Base-by-base conservation (phyloP, 2,113 vertebrate species). In the Nothocercus julius region DNA sequence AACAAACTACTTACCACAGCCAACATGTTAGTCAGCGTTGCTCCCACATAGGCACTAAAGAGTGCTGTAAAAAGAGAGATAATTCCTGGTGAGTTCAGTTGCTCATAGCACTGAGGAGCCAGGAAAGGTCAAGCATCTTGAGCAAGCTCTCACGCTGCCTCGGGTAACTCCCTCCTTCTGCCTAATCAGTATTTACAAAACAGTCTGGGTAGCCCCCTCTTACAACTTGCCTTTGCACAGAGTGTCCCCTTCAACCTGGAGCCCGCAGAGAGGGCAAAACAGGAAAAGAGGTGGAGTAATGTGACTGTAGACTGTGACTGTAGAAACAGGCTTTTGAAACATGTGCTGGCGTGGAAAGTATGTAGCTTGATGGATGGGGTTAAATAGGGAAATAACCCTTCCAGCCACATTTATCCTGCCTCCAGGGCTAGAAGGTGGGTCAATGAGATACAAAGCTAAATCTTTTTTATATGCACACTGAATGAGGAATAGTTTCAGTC, bases 41-140 rank as follows among this genome's bases (percentile, higher is more conserved):
- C 98, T 84, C 99, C 98, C 38, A 99, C 97, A 92, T 99, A 99
- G 61, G 99, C 99, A 49, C 98, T 98, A 92, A 99, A 99, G 91
- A 98, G 84, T 0, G 98, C 98, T 99, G 81, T 77, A 36, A 69
- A 91, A 59, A 63, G 27, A 92, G 79, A 38, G 7, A 10, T 15
- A 54, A 9, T 15, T 83, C 16, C 42, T 56, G 13, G 7, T 97
- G 62, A 94, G 40, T 62, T 88, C n/a, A 13, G 30, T 9, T 73
- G 30, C 53, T 92, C 36, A 34, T 25, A 36, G 63, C 87, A 38
- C 9, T 13, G 62, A 72, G 32, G 15, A 81, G 13, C 64, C 20
- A 11, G 53, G 25, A 38, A 45, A 82, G 22, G 36, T 22, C 25
- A 82, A 53, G 25, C 9, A 72, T 40, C 20, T 36, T 72, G 68